These are phyloP conservation scores for Ammodytes marinus DNA, from an alignment of 2,113 vertebrate genomes.

Conservation along the genomic window DNA sequence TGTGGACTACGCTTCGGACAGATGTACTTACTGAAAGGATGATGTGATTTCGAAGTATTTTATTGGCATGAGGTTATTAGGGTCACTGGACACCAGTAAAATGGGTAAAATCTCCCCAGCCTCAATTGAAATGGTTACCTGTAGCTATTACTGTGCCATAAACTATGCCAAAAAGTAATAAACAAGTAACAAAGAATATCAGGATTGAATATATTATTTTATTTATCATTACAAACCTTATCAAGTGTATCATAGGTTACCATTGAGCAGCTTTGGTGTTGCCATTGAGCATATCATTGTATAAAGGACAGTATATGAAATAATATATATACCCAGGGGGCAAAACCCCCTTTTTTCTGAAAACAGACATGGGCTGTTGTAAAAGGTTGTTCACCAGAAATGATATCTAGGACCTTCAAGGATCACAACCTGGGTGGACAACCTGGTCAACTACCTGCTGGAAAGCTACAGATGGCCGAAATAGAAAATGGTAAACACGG, in stretches of 20 bases:
- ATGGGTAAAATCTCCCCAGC: not conserved
- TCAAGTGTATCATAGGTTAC: not conserved
- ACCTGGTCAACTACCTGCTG: no score
- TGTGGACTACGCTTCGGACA: not conserved
- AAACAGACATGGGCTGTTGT: no score
- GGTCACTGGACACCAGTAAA: conserved; percentile 3
- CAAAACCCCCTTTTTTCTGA: no score
- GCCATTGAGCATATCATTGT: not conserved
- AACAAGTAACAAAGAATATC: no score
- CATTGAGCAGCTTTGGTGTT: not conserved
- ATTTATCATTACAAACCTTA: not conserved
- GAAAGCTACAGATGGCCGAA: no score
- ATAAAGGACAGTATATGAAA: not conserved
- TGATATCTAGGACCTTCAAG: no score
- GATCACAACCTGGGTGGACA: no score
- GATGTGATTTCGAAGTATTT: conserved; percentile 10
- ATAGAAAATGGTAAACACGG: no score
- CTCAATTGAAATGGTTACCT: no score
- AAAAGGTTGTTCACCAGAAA: no score
- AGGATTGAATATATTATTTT: not conserved
- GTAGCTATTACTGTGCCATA: no score
- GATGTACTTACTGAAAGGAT: not conserved
- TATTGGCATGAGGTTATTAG: not conserved
- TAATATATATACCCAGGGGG: not conserved
- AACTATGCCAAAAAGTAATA: not conserved